phyloP scores from a whole-genome alignment of 2,888 invertebrate species.

The Lypha dubia region DNA sequence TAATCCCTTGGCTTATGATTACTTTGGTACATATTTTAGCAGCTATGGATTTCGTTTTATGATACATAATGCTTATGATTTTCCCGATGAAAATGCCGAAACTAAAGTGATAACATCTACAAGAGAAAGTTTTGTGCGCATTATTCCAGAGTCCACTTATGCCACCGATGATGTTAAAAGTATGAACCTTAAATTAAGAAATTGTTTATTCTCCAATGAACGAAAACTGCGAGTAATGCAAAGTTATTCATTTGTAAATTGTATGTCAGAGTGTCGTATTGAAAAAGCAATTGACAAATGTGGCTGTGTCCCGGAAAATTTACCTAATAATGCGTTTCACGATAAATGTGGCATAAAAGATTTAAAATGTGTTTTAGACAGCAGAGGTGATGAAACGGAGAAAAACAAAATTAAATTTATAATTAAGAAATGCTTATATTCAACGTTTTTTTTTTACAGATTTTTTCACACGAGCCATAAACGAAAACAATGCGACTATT shows the following conservation, averaged over 20 bases:
- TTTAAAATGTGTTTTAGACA: constrained; percentile 78
- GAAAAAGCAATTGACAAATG: constrained; percentile 84
- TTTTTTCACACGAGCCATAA: constrained; percentile 81
- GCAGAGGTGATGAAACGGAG: constrained; percentile 75
- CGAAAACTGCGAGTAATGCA: constrained; percentile 78
- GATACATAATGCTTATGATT: constrained; percentile 87
- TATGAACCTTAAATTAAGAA: constrained; percentile 84
- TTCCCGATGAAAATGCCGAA: constrained; percentile 86
- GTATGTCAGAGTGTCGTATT: constrained; percentile 86
- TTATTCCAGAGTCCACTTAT: constrained; percentile 87
- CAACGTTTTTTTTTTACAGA: constrained; percentile 72
- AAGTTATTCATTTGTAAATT: constrained; percentile 87
- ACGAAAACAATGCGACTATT: constrained; percentile 79
- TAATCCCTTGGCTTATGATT: constrained; percentile 85
- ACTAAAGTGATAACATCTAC: constrained; percentile 85
- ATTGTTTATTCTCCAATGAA: constrained; percentile 87
- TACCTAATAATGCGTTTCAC: constrained; percentile 82
- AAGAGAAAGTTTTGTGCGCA: constrained; percentile 86
- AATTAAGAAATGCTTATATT: background rate
- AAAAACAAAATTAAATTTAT: background rate
- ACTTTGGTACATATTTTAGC: constrained; percentile 86
- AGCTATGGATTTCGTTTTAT: constrained; percentile 87
- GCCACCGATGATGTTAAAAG: constrained; percentile 85
- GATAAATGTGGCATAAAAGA: constrained; percentile 77
- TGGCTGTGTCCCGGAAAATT: constrained; percentile 86